phyloP scores from a whole-genome alignment of 2,888 invertebrate genomes.

The Bimastos eiseni region DNA sequence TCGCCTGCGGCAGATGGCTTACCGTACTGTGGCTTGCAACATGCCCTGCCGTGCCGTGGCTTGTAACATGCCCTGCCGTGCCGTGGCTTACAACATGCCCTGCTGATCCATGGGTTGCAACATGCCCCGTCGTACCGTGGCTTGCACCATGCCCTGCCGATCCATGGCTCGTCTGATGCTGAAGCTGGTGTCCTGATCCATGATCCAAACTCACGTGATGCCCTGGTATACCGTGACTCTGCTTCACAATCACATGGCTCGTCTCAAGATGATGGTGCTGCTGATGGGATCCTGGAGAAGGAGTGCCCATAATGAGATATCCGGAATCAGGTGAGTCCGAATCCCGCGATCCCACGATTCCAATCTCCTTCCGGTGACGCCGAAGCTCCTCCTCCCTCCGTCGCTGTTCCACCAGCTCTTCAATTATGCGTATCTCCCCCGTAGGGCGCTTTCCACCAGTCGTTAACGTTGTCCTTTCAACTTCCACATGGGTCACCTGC shows the following conservation, averaged over 20 bases:
- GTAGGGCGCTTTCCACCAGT: background rate
- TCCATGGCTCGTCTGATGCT: background rate
- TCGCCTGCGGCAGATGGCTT: background rate
- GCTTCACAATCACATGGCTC: background rate
- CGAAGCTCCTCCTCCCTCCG: slow-evolving; percentile 27
- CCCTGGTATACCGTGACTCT: background rate
- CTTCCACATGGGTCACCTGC: background rate
- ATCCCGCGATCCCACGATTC: background rate
- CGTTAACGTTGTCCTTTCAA: background rate
- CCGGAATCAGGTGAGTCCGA: background rate
- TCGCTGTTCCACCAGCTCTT: slow-evolving; percentile 2
- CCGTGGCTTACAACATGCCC: background rate
- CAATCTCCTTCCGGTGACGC: slow-evolving; percentile 28
- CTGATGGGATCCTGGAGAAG: background rate
- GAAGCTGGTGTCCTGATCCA: too few relatives aligned
- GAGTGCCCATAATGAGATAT: background rate
- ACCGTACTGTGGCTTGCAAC: background rate
- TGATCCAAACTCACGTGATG: background rate
- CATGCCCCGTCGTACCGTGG: background rate
- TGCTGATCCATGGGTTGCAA: background rate
- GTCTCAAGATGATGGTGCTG: background rate
- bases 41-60: background rate
- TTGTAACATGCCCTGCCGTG: too few relatives aligned
- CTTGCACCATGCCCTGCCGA: background rate
- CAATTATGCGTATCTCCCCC: slow-evolving; percentile 9